phyloP scores from a whole-genome alignment of 2,888 invertebrate species.

The Pelosia muscerda region DNA sequence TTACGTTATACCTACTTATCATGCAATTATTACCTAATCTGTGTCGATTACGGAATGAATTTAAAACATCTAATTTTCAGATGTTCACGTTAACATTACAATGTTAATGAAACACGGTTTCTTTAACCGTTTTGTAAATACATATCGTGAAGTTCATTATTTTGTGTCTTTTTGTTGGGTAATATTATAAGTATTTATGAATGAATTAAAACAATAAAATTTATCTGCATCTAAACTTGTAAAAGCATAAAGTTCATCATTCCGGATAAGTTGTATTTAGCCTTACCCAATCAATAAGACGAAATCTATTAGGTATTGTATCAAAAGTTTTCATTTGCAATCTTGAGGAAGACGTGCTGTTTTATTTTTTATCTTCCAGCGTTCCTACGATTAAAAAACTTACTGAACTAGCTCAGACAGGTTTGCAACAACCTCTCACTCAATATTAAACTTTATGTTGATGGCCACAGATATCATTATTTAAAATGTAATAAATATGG shows the following conservation, averaged over 20 bases:
- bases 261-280: neutral
- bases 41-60: conserved; percentile 5
- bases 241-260: neutral
- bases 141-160: neutral
- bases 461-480: conserved; percentile 68
- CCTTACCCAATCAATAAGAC: no score
- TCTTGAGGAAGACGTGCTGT: neutral
- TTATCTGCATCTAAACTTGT: neutral
- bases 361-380: conserved; percentile 5
- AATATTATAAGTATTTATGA: neutral
- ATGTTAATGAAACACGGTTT: neutral
- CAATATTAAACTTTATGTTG: conserved; percentile 72
- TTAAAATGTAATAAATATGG: conserved; percentile 58
- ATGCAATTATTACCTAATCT: conserved; percentile 14
- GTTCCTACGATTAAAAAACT: conserved; percentile 49
- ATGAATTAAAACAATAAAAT: neutral
- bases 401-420: conserved; percentile 71
- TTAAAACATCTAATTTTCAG: conserved; percentile 6
- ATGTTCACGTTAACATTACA: neutral
- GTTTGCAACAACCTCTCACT: conserved; percentile 59
- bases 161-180: neutral
- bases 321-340: neutral
- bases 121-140: neutral
- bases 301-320: no score
- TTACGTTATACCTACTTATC: conserved; percentile 23